These are phyloP conservation scores for Camponotus floridanus DNA, from an alignment of 1,140 invertebrate species.

Conservation along the genomic window DNA sequence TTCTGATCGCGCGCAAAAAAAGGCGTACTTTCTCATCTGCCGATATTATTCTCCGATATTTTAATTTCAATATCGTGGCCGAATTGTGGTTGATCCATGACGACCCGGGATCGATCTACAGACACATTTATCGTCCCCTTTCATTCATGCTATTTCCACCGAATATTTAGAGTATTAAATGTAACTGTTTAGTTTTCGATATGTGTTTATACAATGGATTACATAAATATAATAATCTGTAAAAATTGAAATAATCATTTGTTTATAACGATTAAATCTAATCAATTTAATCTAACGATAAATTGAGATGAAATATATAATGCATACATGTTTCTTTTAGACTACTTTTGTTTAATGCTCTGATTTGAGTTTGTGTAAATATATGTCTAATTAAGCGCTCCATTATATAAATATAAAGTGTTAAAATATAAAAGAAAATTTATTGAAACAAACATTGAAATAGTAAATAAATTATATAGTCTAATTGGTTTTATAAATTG, in stretches of 20 bases:
- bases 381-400: not conserved
- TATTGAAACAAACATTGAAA: not conserved
- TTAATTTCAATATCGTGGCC: slow-evolving; percentile 43
- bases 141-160: not conserved
- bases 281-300: not conserved
- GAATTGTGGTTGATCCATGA: slow-evolving; percentile 26
- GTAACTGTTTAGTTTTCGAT: not conserved
- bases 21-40: not conserved
- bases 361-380: too few species aligned
- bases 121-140: not conserved
- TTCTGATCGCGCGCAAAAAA: slow-evolving; percentile 50
- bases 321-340: too few species aligned
- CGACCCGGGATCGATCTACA: slow-evolving; percentile 1
- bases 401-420: not conserved
- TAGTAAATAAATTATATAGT: not conserved
- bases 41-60: slow-evolving; percentile 26
- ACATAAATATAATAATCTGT: not conserved
- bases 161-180: not conserved
- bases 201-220: not conserved
- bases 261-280: not conserved
- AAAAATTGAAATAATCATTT: not conserved
- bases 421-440: not conserved
- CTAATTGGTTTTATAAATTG: not conserved
- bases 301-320: too few species aligned
- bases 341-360: too few species aligned